These are phyloP conservation scores for Argyresthia goedartella DNA, from an alignment of 2,888 invertebrate genomes.

Conservation along the genomic window DNA sequence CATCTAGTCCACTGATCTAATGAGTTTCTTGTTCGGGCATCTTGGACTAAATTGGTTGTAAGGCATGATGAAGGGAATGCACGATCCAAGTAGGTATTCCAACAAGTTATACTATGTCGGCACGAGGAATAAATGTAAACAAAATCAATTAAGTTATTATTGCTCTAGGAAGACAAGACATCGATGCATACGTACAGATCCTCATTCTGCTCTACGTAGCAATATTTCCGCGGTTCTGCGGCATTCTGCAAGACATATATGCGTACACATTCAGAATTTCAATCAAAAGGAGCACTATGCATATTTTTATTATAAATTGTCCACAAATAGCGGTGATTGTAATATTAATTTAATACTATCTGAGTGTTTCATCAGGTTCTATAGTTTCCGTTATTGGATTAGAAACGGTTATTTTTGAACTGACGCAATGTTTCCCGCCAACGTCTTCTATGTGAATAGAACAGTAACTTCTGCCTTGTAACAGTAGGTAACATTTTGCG, in stretches of 20 bases:
- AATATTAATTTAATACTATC: not conserved
- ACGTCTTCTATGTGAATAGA: not conserved
- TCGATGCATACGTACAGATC: constrained; percentile 16
- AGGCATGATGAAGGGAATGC: too few species aligned
- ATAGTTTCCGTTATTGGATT: constrained; percentile 2
- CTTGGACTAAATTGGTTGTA: too few species aligned
- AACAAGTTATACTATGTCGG: too few species aligned
- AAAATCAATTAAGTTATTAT: not conserved
- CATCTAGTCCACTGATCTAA: not conserved
- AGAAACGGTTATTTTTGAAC: not conserved
- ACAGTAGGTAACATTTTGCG: not conserved
- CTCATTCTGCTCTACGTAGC: constrained; percentile 4
- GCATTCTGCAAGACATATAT: constrained; percentile 8
- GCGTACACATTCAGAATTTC: not conserved
- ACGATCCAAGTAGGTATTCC: too few species aligned
- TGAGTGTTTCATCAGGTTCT: not conserved
- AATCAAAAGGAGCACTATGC: not conserved
- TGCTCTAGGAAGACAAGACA: not conserved
- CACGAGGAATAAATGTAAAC: too few species aligned
- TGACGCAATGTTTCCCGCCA: not conserved
- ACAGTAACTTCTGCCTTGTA: not conserved
- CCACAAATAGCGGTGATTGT: too few species aligned
- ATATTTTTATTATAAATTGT: too few species aligned
- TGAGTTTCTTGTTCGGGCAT: not conserved
- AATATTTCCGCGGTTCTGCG: constrained; percentile 19